A percentile compares a stretch with the other conserved stretches of the same genome.
These are phyloP conservation scores for Zonotrichia leucophrys DNA, from an alignment of 2,113 vertebrate species.

Conservation along the genomic window DNA sequence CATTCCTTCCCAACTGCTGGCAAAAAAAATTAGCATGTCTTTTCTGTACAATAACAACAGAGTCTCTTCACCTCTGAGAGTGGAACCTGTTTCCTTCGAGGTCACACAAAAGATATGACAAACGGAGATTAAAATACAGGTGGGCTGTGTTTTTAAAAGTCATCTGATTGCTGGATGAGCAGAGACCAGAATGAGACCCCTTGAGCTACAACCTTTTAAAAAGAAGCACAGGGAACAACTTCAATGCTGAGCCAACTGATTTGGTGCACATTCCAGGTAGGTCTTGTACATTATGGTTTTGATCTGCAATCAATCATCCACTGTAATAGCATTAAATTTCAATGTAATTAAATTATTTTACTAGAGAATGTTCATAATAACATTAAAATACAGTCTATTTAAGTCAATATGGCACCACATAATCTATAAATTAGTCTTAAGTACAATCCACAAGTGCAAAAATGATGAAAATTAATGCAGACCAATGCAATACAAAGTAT, in stretches of 20 bases:
- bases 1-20: neutral
- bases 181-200: neutral
- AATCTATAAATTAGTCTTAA: conserved; percentile 42
- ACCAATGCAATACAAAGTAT: neutral
- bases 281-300: conserved; percentile 28
- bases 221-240: neutral
- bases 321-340: conserved; percentile 47
- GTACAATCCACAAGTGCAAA: conserved; percentile 3
- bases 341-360: conserved; percentile 47
- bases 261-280: neutral
- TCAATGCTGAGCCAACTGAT: neutral
- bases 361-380: conserved; percentile 36
- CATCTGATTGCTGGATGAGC: neutral
- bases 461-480: neutral
- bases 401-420: conserved; percentile 48
- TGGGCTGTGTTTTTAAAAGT: neutral
- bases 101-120: neutral
- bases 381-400: conserved; percentile 46
- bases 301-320: conserved; percentile 46
- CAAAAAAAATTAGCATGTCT: neutral
- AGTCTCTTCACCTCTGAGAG: neutral
- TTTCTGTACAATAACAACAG: neutral
- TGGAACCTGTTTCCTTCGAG: neutral
- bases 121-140: neutral
- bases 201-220: neutral